These are phyloP conservation scores for Stichodactyla mertensii DNA, from an alignment of 64 coral and sea anemone species.

Conservation along the genomic window DNA sequence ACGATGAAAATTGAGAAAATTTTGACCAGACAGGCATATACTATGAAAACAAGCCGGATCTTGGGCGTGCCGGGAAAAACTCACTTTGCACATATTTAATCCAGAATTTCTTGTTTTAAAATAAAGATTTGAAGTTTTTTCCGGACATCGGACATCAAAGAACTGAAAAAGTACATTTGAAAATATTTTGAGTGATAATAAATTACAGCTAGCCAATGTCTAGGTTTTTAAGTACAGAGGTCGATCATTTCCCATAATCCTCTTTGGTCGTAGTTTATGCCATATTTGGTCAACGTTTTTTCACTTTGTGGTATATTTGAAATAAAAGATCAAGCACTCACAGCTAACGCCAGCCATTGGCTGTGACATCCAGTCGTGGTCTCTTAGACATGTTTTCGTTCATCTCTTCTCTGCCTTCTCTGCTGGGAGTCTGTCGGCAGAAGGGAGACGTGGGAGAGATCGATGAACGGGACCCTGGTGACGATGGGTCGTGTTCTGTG, in stretches of 20 bases:
- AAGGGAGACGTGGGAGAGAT: conserved; percentile 63
- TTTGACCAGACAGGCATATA: neutral
- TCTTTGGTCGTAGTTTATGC: neutral
- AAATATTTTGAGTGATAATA: no score
- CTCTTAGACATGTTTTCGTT: conserved; percentile 37
- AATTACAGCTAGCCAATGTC: no score
- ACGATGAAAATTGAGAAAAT: neutral
- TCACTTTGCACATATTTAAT: no score
- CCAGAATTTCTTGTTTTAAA: no score
- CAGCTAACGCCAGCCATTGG: conserved; percentile 52
- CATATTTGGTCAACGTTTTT: neutral
- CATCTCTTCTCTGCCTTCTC: conserved; percentile 29
- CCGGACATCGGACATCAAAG: no score
- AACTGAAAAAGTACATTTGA: no score
- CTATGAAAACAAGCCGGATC: neutral
- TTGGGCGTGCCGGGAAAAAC: no score
- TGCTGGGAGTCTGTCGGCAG: conserved; percentile 21
- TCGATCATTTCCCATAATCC: neutral
- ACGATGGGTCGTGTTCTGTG: conserved; percentile 45
- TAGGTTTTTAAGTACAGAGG: no score
- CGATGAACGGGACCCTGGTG: conserved; percentile 62
- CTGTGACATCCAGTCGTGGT: conserved; percentile 28
- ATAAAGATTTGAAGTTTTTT: no score
- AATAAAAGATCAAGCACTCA: neutral
- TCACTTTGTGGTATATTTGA: neutral